Percentiles rank a stretch among this genome's conserved stretches.
Conservation (phyloP, 2,797 vertebrate species). For the Hemibagrus guttatus region DNA sequence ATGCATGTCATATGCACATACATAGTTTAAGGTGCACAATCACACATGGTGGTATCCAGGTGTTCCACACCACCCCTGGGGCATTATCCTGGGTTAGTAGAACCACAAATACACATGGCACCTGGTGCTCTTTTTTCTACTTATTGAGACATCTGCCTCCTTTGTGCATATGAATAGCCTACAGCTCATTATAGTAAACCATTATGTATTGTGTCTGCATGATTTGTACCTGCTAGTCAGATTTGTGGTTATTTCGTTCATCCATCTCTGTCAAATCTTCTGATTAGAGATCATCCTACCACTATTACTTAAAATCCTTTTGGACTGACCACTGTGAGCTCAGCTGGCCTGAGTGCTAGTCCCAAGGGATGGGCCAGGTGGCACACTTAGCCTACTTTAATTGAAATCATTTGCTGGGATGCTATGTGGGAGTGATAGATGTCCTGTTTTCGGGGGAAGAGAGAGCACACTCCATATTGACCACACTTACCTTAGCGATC, state of each 20-base stretch:
- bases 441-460: slow-evolving; percentile 27
- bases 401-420: slow-evolving; percentile 51
- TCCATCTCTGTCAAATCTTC: background rate
- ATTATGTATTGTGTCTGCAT: background rate
- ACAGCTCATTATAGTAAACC: background rate
- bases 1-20: background rate
- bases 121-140: background rate
- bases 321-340: slow-evolving; percentile 32
- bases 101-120: background rate
- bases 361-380: slow-evolving; percentile 53
- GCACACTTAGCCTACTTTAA: slow-evolving; percentile 47
- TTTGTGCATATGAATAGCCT: slow-evolving; percentile 6
- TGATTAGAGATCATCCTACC: background rate
- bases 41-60: background rate
- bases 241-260: background rate
- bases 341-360: slow-evolving; percentile 44
- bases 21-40: background rate
- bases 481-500: background rate
- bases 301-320: slow-evolving; percentile 19
- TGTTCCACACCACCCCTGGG: background rate
- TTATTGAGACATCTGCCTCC: background rate
- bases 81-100: background rate
- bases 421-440: slow-evolving; percentile 40
- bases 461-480: slow-evolving; percentile 25
- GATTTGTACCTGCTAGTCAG: background rate